Evolutionary conservation across 2,113 vertebrate genomes (phyloP).

Genomic region (Scytalopus superciliaris): DNA sequence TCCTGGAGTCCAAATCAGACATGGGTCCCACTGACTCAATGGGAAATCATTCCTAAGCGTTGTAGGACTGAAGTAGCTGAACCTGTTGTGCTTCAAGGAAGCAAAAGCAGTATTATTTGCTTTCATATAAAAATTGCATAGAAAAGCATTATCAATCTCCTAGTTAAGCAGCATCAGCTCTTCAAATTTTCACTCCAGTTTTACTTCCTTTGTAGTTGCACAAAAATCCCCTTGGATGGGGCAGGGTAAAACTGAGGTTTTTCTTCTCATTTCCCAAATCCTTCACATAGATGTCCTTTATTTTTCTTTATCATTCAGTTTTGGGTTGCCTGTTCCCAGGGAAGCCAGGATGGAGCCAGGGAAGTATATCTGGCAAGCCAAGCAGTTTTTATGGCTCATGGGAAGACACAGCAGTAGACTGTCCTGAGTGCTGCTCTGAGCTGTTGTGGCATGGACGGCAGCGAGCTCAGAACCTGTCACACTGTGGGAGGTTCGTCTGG

Average conservation of each 20-base stretch:
- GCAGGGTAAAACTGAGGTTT: not conserved
- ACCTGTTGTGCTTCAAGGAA: not conserved
- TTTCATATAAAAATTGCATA: not conserved
- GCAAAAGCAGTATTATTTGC: not conserved
- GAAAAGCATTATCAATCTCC: not conserved
- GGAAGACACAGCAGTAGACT: not conserved
- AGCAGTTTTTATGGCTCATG: rapidly evolving
- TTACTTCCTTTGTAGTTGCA: not conserved
- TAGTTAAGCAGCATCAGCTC: not conserved
- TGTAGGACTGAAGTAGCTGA: not conserved
- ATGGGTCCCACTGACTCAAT: not conserved
- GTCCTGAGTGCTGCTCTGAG: not conserved
- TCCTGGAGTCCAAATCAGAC: not conserved
- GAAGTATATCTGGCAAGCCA: not conserved
- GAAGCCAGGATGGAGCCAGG: not conserved
- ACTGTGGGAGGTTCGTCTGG: rapidly evolving
- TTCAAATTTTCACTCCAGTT: not conserved
- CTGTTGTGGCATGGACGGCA: rapidly evolving
- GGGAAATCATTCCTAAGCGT: not conserved
- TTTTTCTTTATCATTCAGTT: not conserved
- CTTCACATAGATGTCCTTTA: not conserved
- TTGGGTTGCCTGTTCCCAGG: not conserved
- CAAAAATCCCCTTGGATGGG: not conserved
- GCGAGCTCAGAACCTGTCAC: not conserved
- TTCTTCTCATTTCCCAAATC: not conserved